A percentile compares a stretch with the other conserved stretches of the same genome.
Evolutionary conservation across 2,113 vertebrate genomes (phyloP).

Genomic region (Neopipo cinnamomea): DNA sequence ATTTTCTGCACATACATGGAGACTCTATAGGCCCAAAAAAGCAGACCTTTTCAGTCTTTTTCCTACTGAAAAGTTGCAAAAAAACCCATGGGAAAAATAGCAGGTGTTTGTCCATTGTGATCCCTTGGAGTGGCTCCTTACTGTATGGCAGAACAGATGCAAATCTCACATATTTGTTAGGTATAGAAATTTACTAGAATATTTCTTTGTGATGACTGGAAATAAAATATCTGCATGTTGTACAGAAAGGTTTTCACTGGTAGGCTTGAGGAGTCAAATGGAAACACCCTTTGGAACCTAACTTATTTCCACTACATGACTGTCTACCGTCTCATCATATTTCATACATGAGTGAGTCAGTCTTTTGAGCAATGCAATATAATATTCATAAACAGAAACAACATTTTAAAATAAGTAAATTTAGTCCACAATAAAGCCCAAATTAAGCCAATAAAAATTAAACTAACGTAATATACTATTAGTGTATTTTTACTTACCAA

Average conservation of each 20-base stretch:
- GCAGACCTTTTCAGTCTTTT: background rate
- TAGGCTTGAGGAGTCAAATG: background rate
- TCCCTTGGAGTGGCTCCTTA: background rate
- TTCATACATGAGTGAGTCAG: background rate
- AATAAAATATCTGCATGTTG: background rate
- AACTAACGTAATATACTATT: background rate
- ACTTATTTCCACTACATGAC: background rate
- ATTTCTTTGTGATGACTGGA: background rate
- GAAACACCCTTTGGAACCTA: background rate
- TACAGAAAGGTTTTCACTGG: background rate
- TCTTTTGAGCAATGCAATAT: background rate
- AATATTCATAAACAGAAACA: background rate
- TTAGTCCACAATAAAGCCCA: background rate
- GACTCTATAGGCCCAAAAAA: background rate
- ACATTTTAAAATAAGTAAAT: background rate
- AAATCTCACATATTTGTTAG: background rate
- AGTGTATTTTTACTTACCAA: background rate
- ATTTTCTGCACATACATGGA: background rate
- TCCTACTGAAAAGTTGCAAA: background rate
- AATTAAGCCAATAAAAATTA: background rate
- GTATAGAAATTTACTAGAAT: background rate
- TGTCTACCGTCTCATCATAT: background rate
- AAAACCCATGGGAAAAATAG: fast-evolving
- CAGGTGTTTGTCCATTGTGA: background rate
- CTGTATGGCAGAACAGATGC: background rate